phyloP scores from a whole-genome alignment of 2,888 invertebrate species.

The Alsophila aescularia region DNA sequence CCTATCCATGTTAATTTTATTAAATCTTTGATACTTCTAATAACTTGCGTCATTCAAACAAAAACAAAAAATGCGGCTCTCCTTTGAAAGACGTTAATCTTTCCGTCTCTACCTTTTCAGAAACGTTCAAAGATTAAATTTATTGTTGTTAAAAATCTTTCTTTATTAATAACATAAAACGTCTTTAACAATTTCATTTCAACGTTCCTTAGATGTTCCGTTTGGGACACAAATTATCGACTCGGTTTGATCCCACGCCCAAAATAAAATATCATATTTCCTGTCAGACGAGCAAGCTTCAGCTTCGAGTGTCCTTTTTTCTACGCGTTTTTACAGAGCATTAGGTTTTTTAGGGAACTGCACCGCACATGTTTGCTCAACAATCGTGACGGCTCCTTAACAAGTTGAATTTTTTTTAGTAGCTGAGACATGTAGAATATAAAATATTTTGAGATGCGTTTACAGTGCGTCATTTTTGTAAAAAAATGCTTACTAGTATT shows the following conservation, averaged over 20 bases:
- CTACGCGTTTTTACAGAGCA: constrained; percentile 58
- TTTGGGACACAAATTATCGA: constrained; percentile 81
- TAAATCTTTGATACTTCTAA: constrained; percentile 23
- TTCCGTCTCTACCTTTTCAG: constrained; percentile 46
- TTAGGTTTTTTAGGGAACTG: constrained; percentile 78
- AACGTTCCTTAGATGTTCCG: constrained; percentile 72
- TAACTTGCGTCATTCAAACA: constrained; percentile 20
- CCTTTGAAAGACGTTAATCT: constrained; percentile 50
- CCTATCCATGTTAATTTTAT: constrained; percentile 14
- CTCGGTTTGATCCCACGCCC: constrained; percentile 83
- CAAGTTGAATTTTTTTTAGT: constrained; percentile 43
- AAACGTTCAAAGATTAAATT: constrained; percentile 54
- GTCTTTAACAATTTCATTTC: constrained; percentile 75
- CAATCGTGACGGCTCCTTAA: constrained; percentile 66
- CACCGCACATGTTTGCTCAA: constrained; percentile 80
- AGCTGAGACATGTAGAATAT: too few relatives aligned
- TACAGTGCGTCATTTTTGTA: too few relatives aligned
- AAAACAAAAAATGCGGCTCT: constrained; percentile 16
- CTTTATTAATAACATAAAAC: constrained; percentile 70
- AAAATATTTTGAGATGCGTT: too few relatives aligned
- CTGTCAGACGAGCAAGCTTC: constrained; percentile 79
- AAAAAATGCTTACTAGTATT: too few relatives aligned
- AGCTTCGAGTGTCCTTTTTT: constrained; percentile 76
- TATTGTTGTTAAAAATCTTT: constrained; percentile 53
- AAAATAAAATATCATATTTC: constrained; percentile 85